Evolutionary conservation across 2,888 invertebrate species (phyloP), one percentile per base, ranked within the genome.

Genomic region (Alcis repandata): DNA sequence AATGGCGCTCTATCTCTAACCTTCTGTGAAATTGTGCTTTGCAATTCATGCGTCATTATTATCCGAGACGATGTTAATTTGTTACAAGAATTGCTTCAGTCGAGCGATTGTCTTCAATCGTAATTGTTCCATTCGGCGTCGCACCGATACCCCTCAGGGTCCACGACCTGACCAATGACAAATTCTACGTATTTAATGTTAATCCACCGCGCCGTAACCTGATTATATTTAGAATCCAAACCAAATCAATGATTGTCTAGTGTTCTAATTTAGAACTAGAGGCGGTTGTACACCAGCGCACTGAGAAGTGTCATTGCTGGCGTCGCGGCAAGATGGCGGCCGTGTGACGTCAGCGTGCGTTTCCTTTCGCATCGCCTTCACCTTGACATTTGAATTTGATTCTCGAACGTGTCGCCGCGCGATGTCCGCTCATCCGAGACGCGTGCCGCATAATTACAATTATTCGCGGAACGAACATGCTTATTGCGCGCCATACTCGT

Each of bases 311-410:
- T 79, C 79, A 74, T 75, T 79, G 76, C 75, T 72, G 72, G 79
- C 82, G 77, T 74, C 77, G 79, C 70, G 80, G 74, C 79, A 88
- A 88, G 83, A 87, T 89, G 89, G 90, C 89, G 83, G 84, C 77
- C 74, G 75, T 67, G 80, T 90, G 90, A 92, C 91, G 91, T 91
- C 90, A 91, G 79, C 74, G 79, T 84, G 86, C 87, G 86, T 85
- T 89, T 90, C 91, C 91, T 91, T 91, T 90, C 86, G 82, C 87
- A 82, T 86, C 84, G 87, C 86, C 87, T 86, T 89, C 88, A 87
- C 89, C 92, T 91, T 92, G 91, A 91, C 91, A 91, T 91, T 90
- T 88, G 83, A 84, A 85, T 89, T 88, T 88, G 90, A 88, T 87
- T 87, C 82, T 86, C 79, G 85, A 84, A 86, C 90, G 88, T 86